Conservation (phyloP, 92 coral and sea anemone genomes). For the Zoanthus solanderi region DNA sequence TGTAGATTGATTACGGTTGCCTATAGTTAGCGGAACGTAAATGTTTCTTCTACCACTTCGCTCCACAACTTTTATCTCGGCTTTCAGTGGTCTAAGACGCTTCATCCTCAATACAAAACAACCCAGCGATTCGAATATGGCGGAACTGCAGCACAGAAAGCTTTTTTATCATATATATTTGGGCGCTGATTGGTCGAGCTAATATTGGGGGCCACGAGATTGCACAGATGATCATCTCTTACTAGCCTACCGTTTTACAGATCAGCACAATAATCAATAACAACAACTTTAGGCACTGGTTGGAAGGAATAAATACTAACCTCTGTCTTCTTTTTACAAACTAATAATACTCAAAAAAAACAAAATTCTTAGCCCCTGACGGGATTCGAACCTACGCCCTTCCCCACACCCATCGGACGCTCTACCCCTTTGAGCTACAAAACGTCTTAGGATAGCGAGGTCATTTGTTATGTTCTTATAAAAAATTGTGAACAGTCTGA, state of each 20-base stretch:
- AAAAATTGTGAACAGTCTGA: too few species aligned
- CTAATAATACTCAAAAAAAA: too few species aligned
- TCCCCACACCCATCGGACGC: too few species aligned
- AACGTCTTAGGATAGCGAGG: too few species aligned
- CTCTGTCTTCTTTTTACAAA: too few species aligned
- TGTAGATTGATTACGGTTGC: conserved; percentile 9
- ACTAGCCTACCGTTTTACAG: neutral
- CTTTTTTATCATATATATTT: neutral
- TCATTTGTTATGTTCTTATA: too few species aligned
- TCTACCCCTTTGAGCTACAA: too few species aligned
- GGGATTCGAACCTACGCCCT: too few species aligned
- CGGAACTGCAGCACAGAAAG: neutral
- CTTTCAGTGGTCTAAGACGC: conserved; percentile 1
- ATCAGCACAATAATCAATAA: too few species aligned
- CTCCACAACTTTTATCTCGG: conserved; percentile 4
- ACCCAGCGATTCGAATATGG: neutral
- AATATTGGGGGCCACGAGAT: neutral
- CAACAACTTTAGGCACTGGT: too few species aligned
- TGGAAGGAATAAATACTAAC: too few species aligned
- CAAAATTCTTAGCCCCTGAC: too few species aligned
- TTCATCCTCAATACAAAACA: neutral
- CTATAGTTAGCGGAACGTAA: neutral
- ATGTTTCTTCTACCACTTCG: conserved; percentile 23
- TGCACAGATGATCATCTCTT: neutral
- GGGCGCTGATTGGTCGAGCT: conserved; percentile 15